Base-by-base conservation (phyloP, 2,113 vertebrate genomes). In the Phainopepla nitens region DNA sequence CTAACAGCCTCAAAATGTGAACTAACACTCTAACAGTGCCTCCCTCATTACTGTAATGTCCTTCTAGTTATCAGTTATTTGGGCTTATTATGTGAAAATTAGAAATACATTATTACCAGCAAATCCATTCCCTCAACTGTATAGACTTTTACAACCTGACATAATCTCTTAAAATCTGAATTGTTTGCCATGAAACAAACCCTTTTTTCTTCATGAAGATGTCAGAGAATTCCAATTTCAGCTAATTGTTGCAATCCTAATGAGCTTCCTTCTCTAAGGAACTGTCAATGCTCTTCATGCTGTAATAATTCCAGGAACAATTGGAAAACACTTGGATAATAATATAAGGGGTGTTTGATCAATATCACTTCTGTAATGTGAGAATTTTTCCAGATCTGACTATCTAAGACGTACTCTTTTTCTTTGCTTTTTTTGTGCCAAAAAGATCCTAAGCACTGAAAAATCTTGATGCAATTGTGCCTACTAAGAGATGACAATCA, bases 151-250 rank as follows among this genome's bases (percentile, higher is more conserved):
- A 96, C 92, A 97, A 95, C 97, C 96, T 98, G 96, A 97, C 93
- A 97, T 95, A 97, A 98, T 97, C 93, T 97, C 96, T 97, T 97
- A 97, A 97, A 97, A 97, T 96, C 94, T 79, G 60, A 96, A 97
- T 97, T 94, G 89, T 97, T 97, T 97, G 89, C 94, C 97, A 87
- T 70, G 85, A 97, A 96, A 84, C 95, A 97, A 97, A 97, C 85
- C 95, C 88, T 96, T 93, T 97, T 89, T 97, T 81, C 96, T 97
- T 97, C 87, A 90, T 92, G 92, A 95, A 97, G 95, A 97, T 98
- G 98, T 98, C 98, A 98, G 94, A 97, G 97, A 95, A 97, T 97
- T 98, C 98, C 97, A 98, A 97, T 98, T 98, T 98, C 96, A 97
- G 91, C 94, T 98, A 98, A 98, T 98, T 98, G 93, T 95, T 98